Percentiles rank a stretch among this genome's conserved stretches.
phyloP scores from a whole-genome alignment of 2,797 vertebrate genomes.

The Lithobates sylvaticus region DNA sequence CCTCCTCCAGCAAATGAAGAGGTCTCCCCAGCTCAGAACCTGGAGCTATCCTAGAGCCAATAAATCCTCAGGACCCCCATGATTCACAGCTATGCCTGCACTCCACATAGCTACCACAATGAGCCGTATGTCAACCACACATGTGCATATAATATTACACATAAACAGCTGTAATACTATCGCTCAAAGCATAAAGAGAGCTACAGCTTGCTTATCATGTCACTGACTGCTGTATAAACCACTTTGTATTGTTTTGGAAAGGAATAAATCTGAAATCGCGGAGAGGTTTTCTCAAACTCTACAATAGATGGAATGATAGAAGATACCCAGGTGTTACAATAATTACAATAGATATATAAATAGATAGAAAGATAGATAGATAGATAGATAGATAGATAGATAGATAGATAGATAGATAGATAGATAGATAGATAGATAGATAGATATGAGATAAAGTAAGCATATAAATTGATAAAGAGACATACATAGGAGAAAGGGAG shows the following conservation, averaged over 20 bases:
- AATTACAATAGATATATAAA: slow-evolving; percentile 15
- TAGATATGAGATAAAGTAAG: slow-evolving; percentile 18
- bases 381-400: not conserved
- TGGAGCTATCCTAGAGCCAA: slow-evolving; percentile 65
- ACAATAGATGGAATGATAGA: not conserved
- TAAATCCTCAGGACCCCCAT: not conserved
- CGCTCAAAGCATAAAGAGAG: not conserved
- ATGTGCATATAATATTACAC: not conserved
- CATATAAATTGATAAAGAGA: slow-evolving; percentile 9
- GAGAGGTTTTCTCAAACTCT: not conserved
- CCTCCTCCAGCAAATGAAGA: slow-evolving; percentile 61
- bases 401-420: not conserved
- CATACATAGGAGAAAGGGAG: not conserved
- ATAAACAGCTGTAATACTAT: not conserved
- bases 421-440: slow-evolving; percentile 16
- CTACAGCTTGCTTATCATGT: not conserved
- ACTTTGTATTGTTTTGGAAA: not conserved
- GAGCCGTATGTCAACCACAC: slow-evolving; percentile 7
- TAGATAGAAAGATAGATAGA: slow-evolving; percentile 14
- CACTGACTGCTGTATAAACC: not conserved
- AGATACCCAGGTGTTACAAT: not conserved
- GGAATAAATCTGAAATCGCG: not conserved
- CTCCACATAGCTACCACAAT: slow-evolving; percentile 6
- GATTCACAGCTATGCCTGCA: slow-evolving; percentile 20
- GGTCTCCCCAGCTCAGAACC: slow-evolving; percentile 64